phyloP scores from a whole-genome alignment of 2,797 vertebrate genomes.

The Schizopygopsis malacanthus region DNA sequence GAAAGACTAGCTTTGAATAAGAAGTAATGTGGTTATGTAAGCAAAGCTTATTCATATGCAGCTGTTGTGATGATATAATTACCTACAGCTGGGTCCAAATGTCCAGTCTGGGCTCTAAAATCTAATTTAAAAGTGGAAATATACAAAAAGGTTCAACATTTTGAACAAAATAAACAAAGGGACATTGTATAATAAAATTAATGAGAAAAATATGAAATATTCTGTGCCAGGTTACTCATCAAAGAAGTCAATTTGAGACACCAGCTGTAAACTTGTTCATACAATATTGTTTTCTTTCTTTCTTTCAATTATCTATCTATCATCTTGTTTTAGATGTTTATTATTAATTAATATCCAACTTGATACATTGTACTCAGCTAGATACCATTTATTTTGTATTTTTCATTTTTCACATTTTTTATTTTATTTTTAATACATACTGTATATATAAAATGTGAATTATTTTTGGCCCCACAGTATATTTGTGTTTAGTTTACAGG shows the following conservation, averaged over 20 bases:
- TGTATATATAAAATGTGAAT: not conserved
- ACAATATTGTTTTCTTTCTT: not conserved
- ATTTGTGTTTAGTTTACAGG: slow-evolving; percentile 26
- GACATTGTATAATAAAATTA: not conserved
- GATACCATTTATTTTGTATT: no score
- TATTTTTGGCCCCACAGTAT: not conserved
- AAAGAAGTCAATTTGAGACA: not conserved
- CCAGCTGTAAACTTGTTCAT: not conserved
- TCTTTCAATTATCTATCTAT: not conserved
- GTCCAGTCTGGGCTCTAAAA: not conserved
- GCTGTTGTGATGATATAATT: not conserved
- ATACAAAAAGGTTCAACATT: not conserved
- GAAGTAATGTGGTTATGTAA: not conserved
- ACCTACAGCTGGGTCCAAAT: not conserved
- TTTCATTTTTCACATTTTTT: no score
- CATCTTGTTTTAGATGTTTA: not conserved
- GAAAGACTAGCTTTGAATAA: not conserved
- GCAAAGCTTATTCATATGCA: slow-evolving; percentile 12
- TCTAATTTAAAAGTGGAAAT: not conserved
- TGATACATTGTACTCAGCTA: not conserved
- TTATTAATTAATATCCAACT: not conserved
- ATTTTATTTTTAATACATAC: not conserved
- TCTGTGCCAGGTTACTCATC: not conserved
- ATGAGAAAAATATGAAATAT: not conserved
- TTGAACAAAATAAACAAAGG: not conserved